These are phyloP conservation scores for Charanyca ferruginea DNA, from an alignment of 2,888 invertebrate species.

Conservation along the genomic window DNA sequence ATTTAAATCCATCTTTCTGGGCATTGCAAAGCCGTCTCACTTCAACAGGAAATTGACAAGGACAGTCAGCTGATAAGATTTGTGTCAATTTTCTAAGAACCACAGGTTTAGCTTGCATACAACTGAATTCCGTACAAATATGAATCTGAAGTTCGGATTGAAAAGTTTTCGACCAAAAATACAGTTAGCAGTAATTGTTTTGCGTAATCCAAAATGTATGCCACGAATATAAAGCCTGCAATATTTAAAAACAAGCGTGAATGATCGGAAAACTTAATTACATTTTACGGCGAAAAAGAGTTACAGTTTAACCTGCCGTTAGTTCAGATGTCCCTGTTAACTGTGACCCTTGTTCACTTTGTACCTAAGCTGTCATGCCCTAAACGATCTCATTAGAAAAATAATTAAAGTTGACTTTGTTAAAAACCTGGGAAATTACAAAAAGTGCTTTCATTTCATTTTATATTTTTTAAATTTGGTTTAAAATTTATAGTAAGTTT, in stretches of 20 bases:
- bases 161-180: neutral
- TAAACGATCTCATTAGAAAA: constrained; percentile 13
- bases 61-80: neutral
- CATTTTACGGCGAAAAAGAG: neutral
- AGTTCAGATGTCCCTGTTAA: neutral
- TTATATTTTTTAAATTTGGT: neutral
- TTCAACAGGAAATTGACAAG: neutral
- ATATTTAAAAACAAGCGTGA: neutral
- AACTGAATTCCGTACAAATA: neutral
- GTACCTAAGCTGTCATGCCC: neutral
- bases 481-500: too few species aligned
- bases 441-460: neutral
- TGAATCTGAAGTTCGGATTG: neutral
- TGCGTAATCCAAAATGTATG: neutral
- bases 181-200: neutral
- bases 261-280: constrained; percentile 1
- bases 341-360: constrained; percentile 1
- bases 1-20: neutral
- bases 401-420: constrained; percentile 7
- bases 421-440: neutral
- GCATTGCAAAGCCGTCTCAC: too few species aligned
- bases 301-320: constrained; percentile 10
- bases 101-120: neutral
- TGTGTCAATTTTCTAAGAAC: constrained; percentile 6
- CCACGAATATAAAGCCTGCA: neutral